A percentile compares a stretch with the other conserved stretches of the same genome.
These are phyloP conservation scores for Apomyelois bistriatella DNA, from an alignment of 2,888 invertebrate genomes.

Conservation along the genomic window DNA sequence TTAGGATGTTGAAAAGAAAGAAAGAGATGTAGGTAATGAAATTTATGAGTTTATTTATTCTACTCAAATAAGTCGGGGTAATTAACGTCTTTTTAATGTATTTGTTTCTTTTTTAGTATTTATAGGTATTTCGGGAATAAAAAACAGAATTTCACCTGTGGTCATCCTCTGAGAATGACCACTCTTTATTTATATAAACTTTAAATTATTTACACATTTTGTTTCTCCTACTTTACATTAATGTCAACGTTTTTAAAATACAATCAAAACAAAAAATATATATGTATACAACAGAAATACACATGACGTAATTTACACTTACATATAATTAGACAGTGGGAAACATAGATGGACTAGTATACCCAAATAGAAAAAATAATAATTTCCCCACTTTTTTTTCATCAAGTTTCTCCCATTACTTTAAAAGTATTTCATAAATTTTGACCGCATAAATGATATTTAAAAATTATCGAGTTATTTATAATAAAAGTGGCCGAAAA, in stretches of 20 bases:
- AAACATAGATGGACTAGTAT: conserved; percentile 68
- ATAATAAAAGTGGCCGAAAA: conserved; percentile 54
- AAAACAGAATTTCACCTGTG: conserved; percentile 38
- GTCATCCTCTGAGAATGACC: conserved; percentile 69
- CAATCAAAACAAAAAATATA: conserved; percentile 73
- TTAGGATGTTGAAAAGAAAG: no score
- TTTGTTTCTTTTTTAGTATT: neutral
- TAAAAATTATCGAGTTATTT: conserved; percentile 52
- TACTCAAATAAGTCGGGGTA: no score
- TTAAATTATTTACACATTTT: conserved; percentile 79
- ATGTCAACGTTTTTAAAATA: conserved; percentile 77
- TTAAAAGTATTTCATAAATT: conserved; percentile 68
- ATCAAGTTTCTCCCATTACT: conserved; percentile 38
- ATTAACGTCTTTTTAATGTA: no score
- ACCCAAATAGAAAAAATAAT: conserved; percentile 74
- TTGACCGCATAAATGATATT: conserved; percentile 53
- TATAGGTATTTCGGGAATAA: conserved; percentile 26
- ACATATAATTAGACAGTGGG: conserved; percentile 59
- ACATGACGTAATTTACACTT: conserved; percentile 65
- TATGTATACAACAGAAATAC: conserved; percentile 65
- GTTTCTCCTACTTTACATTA: conserved; percentile 76
- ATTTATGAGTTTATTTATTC: neutral
- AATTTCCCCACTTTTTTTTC: conserved; percentile 48
- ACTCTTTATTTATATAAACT: conserved; percentile 79
- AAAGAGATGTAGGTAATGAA: neutral